These are phyloP conservation scores for Lasioglossum villosulum DNA, from an alignment of 2,888 invertebrate genomes.

Conservation along the genomic window DNA sequence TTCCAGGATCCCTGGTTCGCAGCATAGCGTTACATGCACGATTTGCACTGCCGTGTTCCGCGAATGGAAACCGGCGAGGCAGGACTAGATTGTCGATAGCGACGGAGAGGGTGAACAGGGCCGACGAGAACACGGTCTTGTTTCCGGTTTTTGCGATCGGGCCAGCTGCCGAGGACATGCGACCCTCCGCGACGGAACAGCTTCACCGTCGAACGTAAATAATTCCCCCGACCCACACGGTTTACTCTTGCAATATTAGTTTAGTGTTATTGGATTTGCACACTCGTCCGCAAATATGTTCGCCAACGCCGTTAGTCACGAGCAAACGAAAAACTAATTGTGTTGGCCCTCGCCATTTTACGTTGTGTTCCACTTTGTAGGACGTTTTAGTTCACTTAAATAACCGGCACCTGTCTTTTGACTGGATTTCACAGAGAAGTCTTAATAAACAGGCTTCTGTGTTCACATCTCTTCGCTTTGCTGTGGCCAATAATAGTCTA, in stretches of 20 bases:
- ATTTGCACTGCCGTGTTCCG: conserved; percentile 34
- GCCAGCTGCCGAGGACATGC: not conserved
- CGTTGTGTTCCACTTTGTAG: not conserved
- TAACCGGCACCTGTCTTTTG: too few species aligned
- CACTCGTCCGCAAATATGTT: not conserved
- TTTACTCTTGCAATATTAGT: conserved; percentile 16
- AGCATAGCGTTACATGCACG: conserved; percentile 21
- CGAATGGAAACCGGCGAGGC: conserved; percentile 18
- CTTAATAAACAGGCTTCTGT: too few species aligned
- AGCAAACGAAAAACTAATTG: conserved; percentile 7
- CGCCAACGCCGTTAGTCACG: not conserved
- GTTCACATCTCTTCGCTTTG: too few species aligned
- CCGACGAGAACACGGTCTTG: conserved; percentile 13
- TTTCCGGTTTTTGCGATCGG: conserved; percentile 21
- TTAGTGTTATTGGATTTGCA: not conserved
- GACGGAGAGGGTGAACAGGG: not conserved
- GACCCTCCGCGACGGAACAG: not conserved
- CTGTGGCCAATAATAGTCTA: too few species aligned
- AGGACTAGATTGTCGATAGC: conserved; percentile 17
- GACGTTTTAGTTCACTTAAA: not conserved
- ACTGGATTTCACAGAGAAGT: too few species aligned
- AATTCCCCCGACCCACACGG: not conserved
- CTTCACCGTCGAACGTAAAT: not conserved
- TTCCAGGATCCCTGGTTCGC: not conserved
- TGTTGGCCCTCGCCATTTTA: not conserved